phyloP scores from a whole-genome alignment of 2,113 vertebrate genomes.

The Bothrops jararaca region DNA sequence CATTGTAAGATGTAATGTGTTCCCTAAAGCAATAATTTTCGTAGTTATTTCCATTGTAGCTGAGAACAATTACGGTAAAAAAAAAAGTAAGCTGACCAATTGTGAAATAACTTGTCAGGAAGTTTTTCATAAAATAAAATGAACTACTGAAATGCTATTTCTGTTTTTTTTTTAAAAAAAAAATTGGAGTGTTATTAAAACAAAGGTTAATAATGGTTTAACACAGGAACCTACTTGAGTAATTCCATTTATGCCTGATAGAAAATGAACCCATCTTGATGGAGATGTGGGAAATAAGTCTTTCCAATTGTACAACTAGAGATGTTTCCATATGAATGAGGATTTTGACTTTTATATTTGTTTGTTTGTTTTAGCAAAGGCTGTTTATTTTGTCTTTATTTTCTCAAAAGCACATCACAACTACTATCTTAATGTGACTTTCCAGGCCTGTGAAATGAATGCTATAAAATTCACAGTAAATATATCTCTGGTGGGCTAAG shows the following conservation, averaged over 20 bases:
- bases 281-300: not conserved
- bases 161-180: not conserved
- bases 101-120: not conserved
- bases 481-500: constrained; percentile 11
- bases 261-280: not conserved
- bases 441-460: constrained; percentile 24
- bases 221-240: not conserved
- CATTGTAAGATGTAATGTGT: not conserved
- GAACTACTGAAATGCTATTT: not conserved
- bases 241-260: not conserved
- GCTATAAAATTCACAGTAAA: not conserved
- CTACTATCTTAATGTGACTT: constrained; percentile 8
- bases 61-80: not conserved
- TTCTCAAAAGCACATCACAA: not conserved
- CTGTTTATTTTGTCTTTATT: not conserved
- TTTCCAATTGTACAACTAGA: not conserved
- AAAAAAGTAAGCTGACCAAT: not conserved
- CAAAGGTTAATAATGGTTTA: constrained; percentile 5
- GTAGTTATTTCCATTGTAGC: not conserved
- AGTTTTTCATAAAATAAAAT: not conserved
- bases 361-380: not conserved
- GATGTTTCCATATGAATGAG: not conserved
- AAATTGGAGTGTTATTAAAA: not conserved
- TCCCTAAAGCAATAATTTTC: not conserved
- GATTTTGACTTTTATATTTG: not conserved